phyloP scores from a whole-genome alignment of 2,888 invertebrate species.

The Endotricha flammealis region DNA sequence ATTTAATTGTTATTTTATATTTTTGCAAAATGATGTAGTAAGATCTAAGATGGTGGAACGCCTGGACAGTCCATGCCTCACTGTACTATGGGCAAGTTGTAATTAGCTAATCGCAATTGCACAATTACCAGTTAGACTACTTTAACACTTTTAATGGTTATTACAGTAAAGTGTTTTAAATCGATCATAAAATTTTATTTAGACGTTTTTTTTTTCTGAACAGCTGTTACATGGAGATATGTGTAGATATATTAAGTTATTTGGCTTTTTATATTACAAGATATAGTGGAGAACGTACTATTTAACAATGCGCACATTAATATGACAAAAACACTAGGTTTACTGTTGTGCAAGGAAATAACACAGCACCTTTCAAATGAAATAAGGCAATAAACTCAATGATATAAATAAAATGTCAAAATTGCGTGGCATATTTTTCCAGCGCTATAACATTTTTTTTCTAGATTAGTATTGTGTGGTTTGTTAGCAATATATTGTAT shows the following conservation, averaged over 20 bases:
- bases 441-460: no score
- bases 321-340: slow-evolving; percentile 19
- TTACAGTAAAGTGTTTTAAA: slow-evolving; percentile 28
- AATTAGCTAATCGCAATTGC: slow-evolving; percentile 41
- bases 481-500: no score
- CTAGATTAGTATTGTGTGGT: no score
- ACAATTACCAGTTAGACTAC: slow-evolving; percentile 17
- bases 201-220: no score
- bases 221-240: no score
- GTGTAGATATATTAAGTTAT: no score
- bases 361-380: slow-evolving; percentile 9
- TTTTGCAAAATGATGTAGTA: slow-evolving; percentile 6
- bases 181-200: slow-evolving; percentile 32
- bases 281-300: no score
- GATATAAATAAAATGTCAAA: background rate
- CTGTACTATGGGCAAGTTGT: slow-evolving; percentile 21
- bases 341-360: slow-evolving; percentile 17
- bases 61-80: slow-evolving; percentile 21
- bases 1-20: slow-evolving; percentile 3
- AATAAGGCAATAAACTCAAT: no score
- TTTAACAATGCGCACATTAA: slow-evolving; percentile 18
- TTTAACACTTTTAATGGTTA: background rate
- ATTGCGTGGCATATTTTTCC: no score
- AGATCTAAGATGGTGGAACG: slow-evolving; percentile 1
- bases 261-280: no score